Base-by-base conservation (phyloP, 2,113 vertebrate genomes). In the Tragulus kanchil region DNA sequence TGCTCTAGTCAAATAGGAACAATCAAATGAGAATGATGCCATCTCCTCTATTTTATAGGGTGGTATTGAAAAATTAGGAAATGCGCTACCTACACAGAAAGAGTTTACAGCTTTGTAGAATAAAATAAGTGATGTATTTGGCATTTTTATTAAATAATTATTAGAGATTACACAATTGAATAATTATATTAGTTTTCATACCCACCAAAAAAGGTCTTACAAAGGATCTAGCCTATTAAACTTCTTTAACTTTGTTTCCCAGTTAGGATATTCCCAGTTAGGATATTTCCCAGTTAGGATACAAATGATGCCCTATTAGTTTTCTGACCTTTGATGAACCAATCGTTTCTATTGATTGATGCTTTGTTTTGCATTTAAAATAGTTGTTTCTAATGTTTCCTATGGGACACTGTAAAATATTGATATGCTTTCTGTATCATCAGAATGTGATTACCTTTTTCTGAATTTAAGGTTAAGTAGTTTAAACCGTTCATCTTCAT, bases 401-500 rank as follows among this genome's bases (percentile, higher is more conserved):
- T 91, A 13, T 58, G 48, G 26, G 14, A 67, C 4, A 23, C 13
- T 59, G 1, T 54, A 89, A 85, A 85, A 42, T 82, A 1, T 77
- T 48, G 21, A 89, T 64, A 54, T 83, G 6, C 23, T 67, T 95
- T 75, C 42, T 61, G 0, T 85, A 28, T 54, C 56, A 94, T 92
- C 16, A 78, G 61, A 65, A 26, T 64, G 3, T 71, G 23, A 67
- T 90, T 75, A 90, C 61, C 56, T 90, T 87, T 78, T 93, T 26
- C 67, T 64, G 56, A 77, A 31, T 95, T 87, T 83, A 78, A 83
- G 85, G 82, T 89, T 54, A 86, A 73, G 78, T 50, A 71, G 25
- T 64, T 77, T 95, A 90, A 92, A 83, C 31, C 26, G 73, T 21
- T 64, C 85, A 90, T 36, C 14, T 85, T 79, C 25, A 59, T 78